Base-by-base conservation (phyloP, 2,888 invertebrate genomes). In the Malthinus seriepunctatus region DNA sequence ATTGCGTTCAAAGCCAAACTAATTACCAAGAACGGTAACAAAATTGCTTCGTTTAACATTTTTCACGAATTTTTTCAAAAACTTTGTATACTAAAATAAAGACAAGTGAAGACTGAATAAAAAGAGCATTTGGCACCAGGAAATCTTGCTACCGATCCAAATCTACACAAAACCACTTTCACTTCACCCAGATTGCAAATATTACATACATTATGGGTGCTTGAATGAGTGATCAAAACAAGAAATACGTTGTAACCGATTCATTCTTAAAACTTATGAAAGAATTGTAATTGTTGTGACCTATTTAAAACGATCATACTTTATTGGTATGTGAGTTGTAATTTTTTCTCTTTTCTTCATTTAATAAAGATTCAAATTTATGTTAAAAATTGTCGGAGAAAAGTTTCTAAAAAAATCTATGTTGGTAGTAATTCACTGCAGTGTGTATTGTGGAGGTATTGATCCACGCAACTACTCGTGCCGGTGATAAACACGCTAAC, bases 161-260 rank as follows among this genome's bases (percentile, higher is more conserved):
- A 55, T 57, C 54, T 44, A 14, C 32, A 39, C 35, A 61, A 23
- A 59, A 59, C 61, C 54, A 59, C 61, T 63, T 63, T 63, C 63
- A 63, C 63, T 63, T 48, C 23, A 46, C 55, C 57, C 48, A 58
- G 57, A 63, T 57, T 49, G 49, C 42, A 32, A 31, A 58, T 58
- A 58, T 58, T 46, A 58, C 58, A 42, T 34, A 33, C 10, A 8
- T 44, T 45, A 45, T 51, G 51, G 44, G 52, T 52, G 23, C 23
- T 23, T 5, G 31, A 52, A 38, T 46, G 32, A 52, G 35, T 52
- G 46, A 46, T 31, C 52, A 33, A 35, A 51, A 31, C 44, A 37
- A 39, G 45, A 46, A 23, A 45, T 52, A 46, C 45, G 46, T 46
- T 50, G 37, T 37, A 32, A 10, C 10, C 31, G 4, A 32, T 2